Percentiles rank a stretch among this genome's conserved stretches.
These are phyloP conservation scores for Poeciliopsis gracilis DNA, from an alignment of 2,797 vertebrate species.

Conservation along the genomic window DNA sequence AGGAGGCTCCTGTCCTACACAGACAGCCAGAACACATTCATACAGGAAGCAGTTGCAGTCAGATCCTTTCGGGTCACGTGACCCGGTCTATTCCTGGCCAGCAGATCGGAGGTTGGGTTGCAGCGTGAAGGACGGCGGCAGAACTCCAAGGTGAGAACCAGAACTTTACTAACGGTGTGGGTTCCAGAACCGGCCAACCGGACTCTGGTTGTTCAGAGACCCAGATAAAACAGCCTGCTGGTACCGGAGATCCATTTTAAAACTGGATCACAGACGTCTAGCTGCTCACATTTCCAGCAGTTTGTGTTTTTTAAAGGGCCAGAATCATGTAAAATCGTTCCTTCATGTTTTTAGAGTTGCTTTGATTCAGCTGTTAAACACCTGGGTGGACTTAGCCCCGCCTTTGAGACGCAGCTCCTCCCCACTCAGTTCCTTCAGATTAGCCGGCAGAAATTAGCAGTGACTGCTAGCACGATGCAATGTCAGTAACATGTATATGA, in stretches of 20 bases:
- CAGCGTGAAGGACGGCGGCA: slow-evolving; percentile 42
- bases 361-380: no score
- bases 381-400: no score
- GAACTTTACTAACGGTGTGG: no score
- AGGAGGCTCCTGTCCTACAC: background rate
- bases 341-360: no score
- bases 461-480: no score
- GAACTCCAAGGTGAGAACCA: slow-evolving; percentile 41
- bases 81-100: slow-evolving; percentile 72
- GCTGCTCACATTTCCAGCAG: background rate
- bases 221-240: background rate
- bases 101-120: slow-evolving; percentile 54
- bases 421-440: no score
- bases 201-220: background rate
- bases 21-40: background rate
- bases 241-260: background rate
- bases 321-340: no score
- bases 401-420: no score
- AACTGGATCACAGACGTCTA: background rate
- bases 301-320: background rate
- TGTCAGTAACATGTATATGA: no score
- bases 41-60: background rate
- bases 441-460: no score
- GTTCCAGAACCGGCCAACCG: background rate
- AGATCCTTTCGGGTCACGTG: slow-evolving; percentile 32